Evolutionary conservation across 2,888 invertebrate species (phyloP).

Genomic region (Philaethria dido): DNA sequence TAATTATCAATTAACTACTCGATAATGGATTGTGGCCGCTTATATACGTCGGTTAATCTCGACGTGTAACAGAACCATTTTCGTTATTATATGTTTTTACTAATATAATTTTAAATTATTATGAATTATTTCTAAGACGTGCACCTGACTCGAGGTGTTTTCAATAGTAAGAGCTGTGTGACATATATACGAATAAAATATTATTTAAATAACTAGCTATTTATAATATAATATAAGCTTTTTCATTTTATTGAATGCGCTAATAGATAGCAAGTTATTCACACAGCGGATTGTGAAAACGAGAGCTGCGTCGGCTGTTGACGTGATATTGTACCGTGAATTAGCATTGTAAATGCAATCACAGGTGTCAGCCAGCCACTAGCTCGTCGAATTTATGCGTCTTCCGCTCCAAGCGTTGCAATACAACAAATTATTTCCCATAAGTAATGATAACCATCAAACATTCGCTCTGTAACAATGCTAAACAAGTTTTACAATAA

Average conservation of each 20-base stretch:
- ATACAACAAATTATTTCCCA: conserved; percentile 77
- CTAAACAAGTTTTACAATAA: conserved; percentile 69
- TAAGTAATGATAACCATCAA: conserved; percentile 59
- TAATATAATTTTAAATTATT: conserved; percentile 65
- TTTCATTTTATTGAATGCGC: conserved; percentile 24
- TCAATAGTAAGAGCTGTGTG: too few relatives aligned
- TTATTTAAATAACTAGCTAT: not conserved
- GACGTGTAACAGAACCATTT: conserved; percentile 66
- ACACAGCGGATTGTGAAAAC: conserved; percentile 44
- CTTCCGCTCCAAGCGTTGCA: conserved; percentile 73
- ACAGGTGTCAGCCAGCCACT: conserved; percentile 80
- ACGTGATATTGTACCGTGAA: conserved; percentile 76
- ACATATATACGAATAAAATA: too few relatives aligned
- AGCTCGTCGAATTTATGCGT: conserved; percentile 79
- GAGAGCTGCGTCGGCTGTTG: conserved; percentile 54
- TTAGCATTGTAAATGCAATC: conserved; percentile 84
- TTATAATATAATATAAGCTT: not conserved
- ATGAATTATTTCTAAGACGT: conserved; percentile 60
- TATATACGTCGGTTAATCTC: conserved; percentile 77
- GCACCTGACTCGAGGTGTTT: not conserved
- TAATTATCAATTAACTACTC: conserved; percentile 82
- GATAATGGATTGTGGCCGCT: conserved; percentile 81
- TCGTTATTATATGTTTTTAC: conserved; percentile 65
- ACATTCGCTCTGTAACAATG: conserved; percentile 46
- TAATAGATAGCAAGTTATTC: conserved; percentile 33